phyloP scores from a whole-genome alignment of 2,797 vertebrate genomes.

The Pantherophis alleghaniensis region DNA sequence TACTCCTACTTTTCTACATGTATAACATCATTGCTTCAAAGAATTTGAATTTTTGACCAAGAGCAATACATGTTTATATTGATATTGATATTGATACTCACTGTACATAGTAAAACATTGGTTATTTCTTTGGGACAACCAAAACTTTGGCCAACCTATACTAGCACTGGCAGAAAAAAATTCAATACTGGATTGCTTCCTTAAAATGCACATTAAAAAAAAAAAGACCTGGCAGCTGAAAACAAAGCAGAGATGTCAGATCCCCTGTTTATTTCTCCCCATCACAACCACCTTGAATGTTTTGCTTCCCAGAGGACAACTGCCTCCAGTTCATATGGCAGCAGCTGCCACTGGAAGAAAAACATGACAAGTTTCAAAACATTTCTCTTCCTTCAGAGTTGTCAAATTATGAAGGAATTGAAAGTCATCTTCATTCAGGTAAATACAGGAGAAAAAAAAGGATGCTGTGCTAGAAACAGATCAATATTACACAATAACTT shows the following conservation, averaged over 20 bases:
- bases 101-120: not conserved
- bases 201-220: not conserved
- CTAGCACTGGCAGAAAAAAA: not conserved
- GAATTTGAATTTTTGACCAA: not conserved
- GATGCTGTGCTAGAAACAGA: constrained; percentile 28
- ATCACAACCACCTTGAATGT: not conserved
- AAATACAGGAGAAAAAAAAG: not conserved
- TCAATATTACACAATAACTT: constrained; percentile 49
- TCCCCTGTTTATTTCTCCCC: not conserved
- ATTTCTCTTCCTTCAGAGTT: constrained; percentile 3
- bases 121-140: not conserved
- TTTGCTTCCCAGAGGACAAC: constrained; percentile 3
- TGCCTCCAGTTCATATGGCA: not conserved
- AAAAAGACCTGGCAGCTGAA: not conserved
- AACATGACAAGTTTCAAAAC: constrained; percentile 25
- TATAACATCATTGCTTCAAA: not conserved
- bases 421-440: not conserved
- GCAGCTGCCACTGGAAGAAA: constrained; percentile 14
- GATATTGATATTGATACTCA: not conserved
- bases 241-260: constrained; percentile 7
- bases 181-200: not conserved
- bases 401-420: not conserved
- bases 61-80: not conserved
- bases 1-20: not conserved
- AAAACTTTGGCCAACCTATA: not conserved